Evolutionary conservation across 2,888 invertebrate genomes (phyloP).

Genomic region (Cerastis rubricosa): DNA sequence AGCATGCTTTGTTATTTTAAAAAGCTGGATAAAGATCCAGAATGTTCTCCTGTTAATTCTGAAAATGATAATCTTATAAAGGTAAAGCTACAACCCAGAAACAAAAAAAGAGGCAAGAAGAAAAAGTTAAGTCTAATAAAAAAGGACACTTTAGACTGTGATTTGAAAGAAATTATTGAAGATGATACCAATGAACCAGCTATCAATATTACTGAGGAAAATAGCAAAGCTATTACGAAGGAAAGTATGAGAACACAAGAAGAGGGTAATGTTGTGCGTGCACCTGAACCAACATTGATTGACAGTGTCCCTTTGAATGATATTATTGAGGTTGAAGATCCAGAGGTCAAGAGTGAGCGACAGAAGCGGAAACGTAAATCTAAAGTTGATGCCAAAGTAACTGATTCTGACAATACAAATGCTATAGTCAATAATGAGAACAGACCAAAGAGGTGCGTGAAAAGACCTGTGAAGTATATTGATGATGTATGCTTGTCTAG

Average conservation of each 20-base stretch:
- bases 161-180: constrained; percentile 45
- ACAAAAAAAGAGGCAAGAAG: constrained; percentile 77
- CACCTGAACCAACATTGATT: constrained; percentile 3
- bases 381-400: constrained; percentile 37
- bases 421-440: constrained; percentile 56
- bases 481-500: constrained; percentile 78
- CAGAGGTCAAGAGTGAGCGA: constrained; percentile 47
- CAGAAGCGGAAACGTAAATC: constrained; percentile 56
- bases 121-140: constrained; percentile 74
- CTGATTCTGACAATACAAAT: constrained; percentile 23
- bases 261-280: not conserved
- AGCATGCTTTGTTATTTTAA: constrained; percentile 91
- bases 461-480: constrained; percentile 84
- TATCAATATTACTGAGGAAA: constrained; percentile 32
- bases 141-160: constrained; percentile 53
- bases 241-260: constrained; percentile 13
- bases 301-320: constrained; percentile 6
- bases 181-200: constrained; percentile 24
- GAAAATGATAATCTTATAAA: constrained; percentile 77
- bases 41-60: constrained; percentile 61
- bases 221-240: not conserved
- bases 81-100: constrained; percentile 79
- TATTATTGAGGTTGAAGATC: constrained; percentile 1
- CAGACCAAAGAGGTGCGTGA: constrained; percentile 82
- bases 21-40: constrained; percentile 84